Base-by-base conservation (phyloP, 2,797 vertebrate species). In the Yasuhikotakia modesta region DNA sequence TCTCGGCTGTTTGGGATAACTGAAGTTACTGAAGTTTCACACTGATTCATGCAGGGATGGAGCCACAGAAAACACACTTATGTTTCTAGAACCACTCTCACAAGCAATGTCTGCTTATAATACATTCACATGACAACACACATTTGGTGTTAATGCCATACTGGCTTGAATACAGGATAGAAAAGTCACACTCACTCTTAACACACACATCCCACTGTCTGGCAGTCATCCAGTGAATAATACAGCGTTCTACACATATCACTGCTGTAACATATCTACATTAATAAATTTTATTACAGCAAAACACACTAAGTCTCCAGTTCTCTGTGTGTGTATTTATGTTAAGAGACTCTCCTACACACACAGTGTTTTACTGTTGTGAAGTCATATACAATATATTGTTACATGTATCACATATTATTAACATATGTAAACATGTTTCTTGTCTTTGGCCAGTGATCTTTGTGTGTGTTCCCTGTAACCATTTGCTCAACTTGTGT, bases 21-120 rank as follows among this genome's bases (percentile, higher is more conserved):
- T 85, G 75, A 50, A 66, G 82, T 90, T 91, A 87, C 91, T 94
- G 81, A 83, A 89, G 88, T 94, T 91, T 92, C 90, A 87, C 52
- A 80, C 7, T 86, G 87, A 81, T 86, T 80, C 77, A 83, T 53
- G 61, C 55, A 84, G 71, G 76, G 76, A 83, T 73, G 43, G 79
- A 76, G 63, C 79, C 67, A 63, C 16, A 11, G 24, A 60, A 68
- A 71, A 73, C 35, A 70, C 76, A 77, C 76, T 78, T 70, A 68
- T 76, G 79, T 81, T 84, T 81, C 86, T 80, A 82, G 76, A 72
- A 53, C 60, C 48, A 63, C 46, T 71, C 75, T 27, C 27, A 68
- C 66, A 4, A 35, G 65, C 58, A 70, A 81, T 76, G 43, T 68
- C 8, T 61, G 58, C 76, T 80, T 79, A 35, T 35, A 77, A 78